These are phyloP conservation scores for Sebastes taczanowskii DNA, from an alignment of 2,797 vertebrate genomes.

Conservation along the genomic window DNA sequence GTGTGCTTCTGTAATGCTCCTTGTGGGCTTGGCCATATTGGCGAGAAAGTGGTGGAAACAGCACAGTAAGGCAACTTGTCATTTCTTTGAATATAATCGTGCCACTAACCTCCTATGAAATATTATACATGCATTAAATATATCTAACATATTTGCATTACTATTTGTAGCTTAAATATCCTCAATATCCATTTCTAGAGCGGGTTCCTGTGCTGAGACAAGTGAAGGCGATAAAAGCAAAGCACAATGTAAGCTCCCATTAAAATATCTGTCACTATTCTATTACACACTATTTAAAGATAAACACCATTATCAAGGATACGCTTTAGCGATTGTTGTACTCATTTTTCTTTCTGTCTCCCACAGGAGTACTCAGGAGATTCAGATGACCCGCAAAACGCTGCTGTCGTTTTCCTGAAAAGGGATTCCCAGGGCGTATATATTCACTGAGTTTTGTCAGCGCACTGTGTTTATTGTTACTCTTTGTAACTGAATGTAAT, in stretches of 20 bases:
- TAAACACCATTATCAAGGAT: neutral
- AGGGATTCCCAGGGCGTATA: slow-evolving; percentile 30
- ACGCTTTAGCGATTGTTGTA: neutral
- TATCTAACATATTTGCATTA: neutral
- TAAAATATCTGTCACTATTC: neutral
- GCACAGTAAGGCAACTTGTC: slow-evolving; percentile 65
- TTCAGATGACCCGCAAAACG: slow-evolving; percentile 29
- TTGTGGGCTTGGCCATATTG: slow-evolving; percentile 44
- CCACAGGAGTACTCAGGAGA: slow-evolving; percentile 45
- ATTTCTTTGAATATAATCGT: neutral
- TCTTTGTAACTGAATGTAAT: slow-evolving; percentile 32
- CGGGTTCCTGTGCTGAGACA: slow-evolving; percentile 11
- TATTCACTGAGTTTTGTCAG: slow-evolving; percentile 28
- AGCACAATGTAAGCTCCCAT: slow-evolving; percentile 47
- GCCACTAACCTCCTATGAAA: neutral
- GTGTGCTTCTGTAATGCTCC: slow-evolving; percentile 50
- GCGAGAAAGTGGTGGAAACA: slow-evolving; percentile 46
- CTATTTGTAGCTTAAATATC: neutral
- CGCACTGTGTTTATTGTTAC: neutral
- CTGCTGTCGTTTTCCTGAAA: slow-evolving; percentile 62
- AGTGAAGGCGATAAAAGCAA: slow-evolving; percentile 13
- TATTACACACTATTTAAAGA: neutral
- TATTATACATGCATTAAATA: neutral
- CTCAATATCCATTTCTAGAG: slow-evolving; percentile 37
- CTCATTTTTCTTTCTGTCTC: slow-evolving; percentile 4